phyloP scores from a whole-genome alignment of 2,113 vertebrate genomes.

The Megaleporinus macrocephalus region DNA sequence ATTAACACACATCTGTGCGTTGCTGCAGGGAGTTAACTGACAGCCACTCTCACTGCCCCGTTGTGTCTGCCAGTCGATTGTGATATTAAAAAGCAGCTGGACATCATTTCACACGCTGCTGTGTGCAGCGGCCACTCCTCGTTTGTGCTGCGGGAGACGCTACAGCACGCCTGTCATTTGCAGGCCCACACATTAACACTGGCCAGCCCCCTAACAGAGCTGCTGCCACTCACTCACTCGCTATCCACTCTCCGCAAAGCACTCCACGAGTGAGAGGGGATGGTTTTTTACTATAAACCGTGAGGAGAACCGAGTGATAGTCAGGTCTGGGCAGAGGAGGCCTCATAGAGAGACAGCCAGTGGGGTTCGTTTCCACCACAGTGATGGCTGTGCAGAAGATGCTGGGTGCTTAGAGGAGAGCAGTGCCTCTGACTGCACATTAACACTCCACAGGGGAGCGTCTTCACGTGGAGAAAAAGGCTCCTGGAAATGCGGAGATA shows the following conservation, averaged over 20 bases:
- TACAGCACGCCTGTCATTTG: constrained; percentile 53
- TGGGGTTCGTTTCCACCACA: not conserved
- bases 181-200: constrained; percentile 61
- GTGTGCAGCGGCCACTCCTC: constrained; percentile 18
- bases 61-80: constrained; percentile 45
- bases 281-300: constrained; percentile 12
- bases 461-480: constrained; percentile 44
- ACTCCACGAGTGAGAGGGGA: constrained; percentile 17
- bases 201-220: constrained; percentile 44
- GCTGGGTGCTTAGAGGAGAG: constrained; percentile 35
- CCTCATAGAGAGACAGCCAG: constrained; percentile 8
- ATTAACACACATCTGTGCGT: constrained; percentile 28
- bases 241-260: constrained; percentile 37
- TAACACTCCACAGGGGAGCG: constrained; percentile 48
- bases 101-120: constrained; percentile 42
- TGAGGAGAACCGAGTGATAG: constrained; percentile 16
- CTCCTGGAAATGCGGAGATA: constrained; percentile 24
- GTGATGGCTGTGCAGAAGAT: constrained; percentile 31
- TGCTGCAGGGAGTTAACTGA: constrained; percentile 11
- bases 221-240: constrained; percentile 52
- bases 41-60: constrained; percentile 32
- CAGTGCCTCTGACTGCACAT: constrained; percentile 36
- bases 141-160: constrained; percentile 34
- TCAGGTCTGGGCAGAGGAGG: not conserved
- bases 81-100: constrained; percentile 51